Conservation (phyloP, 1,140 invertebrate species). For the Tachypleus tridentatus region DNA sequence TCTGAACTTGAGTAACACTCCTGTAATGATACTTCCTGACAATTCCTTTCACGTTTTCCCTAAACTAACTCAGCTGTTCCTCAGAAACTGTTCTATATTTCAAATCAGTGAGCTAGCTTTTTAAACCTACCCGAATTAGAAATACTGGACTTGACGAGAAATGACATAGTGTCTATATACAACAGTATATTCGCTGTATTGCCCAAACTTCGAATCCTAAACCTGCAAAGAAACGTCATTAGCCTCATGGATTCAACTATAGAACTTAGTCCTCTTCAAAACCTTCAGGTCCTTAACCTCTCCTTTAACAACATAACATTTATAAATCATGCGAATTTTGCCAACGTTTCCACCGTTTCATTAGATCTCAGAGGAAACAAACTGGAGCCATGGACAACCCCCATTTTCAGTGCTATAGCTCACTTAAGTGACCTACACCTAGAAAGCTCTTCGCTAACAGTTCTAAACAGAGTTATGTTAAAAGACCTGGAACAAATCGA, state of each 20-base stretch:
- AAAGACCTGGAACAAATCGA: conserved; percentile 4
- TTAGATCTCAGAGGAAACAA: neutral
- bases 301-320: neutral
- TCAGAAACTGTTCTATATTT: neutral
- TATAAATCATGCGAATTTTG: neutral
- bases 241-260: too few relatives aligned
- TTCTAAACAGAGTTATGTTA: conserved; percentile 7
- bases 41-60: neutral
- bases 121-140: neutral
- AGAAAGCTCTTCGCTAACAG: neutral
- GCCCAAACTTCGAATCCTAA: too few relatives aligned
- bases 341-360: neutral
- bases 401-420: neutral
- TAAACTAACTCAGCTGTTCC: neutral
- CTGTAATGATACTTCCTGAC: neutral
- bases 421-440: neutral
- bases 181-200: conserved; percentile 4
- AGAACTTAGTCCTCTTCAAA: neutral
- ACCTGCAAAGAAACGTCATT: too few relatives aligned
- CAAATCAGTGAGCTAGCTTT: neutral
- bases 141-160: conserved; percentile 4
- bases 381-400: conserved; percentile 4
- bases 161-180: neutral
- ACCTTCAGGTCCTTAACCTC: neutral
- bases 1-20: neutral